These are phyloP conservation scores for Erithacus rubecula DNA, from an alignment of 2,797 vertebrate species.

Conservation along the genomic window DNA sequence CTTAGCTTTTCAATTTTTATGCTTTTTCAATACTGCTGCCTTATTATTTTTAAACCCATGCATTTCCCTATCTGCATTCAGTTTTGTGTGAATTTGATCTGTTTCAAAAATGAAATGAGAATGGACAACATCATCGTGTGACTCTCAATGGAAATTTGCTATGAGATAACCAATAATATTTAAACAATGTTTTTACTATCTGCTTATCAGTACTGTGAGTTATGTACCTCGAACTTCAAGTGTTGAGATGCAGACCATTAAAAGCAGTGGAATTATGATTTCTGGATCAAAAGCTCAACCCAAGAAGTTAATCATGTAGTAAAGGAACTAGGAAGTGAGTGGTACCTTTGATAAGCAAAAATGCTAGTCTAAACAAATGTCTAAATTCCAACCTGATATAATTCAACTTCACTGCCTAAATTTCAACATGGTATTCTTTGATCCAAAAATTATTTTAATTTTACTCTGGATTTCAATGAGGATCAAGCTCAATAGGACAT, in stretches of 20 bases:
- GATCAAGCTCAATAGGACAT: neutral
- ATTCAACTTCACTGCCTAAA: neutral
- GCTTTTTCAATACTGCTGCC: neutral
- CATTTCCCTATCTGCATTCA: neutral
- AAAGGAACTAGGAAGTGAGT: neutral
- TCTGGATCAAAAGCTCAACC: neutral
- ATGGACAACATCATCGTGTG: neutral
- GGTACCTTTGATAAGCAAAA: conserved; percentile 37
- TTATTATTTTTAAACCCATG: neutral
- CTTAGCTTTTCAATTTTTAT: neutral
- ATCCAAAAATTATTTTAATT: neutral
- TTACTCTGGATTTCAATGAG: neutral
- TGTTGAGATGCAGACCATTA: neutral
- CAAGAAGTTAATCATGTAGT: neutral
- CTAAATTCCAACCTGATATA: neutral
- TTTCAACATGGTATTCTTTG: neutral
- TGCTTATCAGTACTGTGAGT: neutral
- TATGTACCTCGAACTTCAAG: neutral
- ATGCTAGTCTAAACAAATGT: conserved; percentile 20
- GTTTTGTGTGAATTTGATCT: neutral
- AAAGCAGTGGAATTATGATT: neutral
- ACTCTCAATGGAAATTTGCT: neutral
- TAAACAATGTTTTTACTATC: neutral
- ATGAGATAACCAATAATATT: neutral
- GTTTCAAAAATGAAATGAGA: neutral